phyloP scores from a whole-genome alignment of 2,797 vertebrate genomes.

The Lithobates pipiens region DNA sequence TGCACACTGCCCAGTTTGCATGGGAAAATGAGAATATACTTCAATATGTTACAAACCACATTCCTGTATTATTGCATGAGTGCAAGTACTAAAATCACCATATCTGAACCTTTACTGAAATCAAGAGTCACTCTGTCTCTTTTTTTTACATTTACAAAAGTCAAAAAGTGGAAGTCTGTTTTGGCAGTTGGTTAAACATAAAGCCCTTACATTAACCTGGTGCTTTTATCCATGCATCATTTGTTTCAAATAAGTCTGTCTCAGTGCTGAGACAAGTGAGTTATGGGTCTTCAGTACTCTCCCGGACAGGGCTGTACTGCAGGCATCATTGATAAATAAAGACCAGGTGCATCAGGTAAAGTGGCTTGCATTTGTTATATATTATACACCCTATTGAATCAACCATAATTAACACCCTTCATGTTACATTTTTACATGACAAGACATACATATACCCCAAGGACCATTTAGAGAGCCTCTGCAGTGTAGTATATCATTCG shows the following conservation, averaged over 20 bases:
- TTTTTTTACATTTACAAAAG: too few relatives aligned
- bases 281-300: neutral
- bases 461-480: neutral
- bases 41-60: too few relatives aligned
- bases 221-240: conserved; percentile 23
- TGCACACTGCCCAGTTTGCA: too few relatives aligned
- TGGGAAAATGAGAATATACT: too few relatives aligned
- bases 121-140: too few relatives aligned
- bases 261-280: neutral
- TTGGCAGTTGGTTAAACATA: neutral
- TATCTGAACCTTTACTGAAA: too few relatives aligned
- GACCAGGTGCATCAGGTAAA: neutral
- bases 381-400: neutral
- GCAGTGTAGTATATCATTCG: too few relatives aligned
- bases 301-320: neutral
- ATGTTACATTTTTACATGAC: neutral
- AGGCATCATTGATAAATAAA: neutral
- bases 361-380: neutral
- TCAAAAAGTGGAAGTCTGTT: too few relatives aligned
- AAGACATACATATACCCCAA: neutral
- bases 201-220: neutral
- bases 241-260: neutral
- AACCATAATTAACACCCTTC: neutral
- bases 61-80: too few relatives aligned
- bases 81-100: too few relatives aligned